These are phyloP conservation scores for Arremon aurantiirostris DNA, from an alignment of 2,797 vertebrate species.

Conservation along the genomic window DNA sequence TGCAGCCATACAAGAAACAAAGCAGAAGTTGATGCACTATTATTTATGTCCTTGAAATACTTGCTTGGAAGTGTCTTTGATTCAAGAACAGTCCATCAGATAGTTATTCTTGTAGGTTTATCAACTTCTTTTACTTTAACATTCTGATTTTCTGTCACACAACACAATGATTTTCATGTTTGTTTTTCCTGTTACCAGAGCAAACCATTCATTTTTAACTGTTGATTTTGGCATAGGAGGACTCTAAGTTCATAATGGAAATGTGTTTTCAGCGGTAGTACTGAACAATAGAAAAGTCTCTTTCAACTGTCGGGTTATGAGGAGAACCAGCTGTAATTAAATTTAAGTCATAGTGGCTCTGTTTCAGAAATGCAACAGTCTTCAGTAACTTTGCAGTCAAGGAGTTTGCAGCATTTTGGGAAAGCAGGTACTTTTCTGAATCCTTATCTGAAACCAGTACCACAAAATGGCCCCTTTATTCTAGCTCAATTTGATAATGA, in stretches of 20 bases:
- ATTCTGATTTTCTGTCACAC: slow-evolving; percentile 55
- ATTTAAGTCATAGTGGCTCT: slow-evolving; percentile 33
- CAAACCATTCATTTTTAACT: slow-evolving; percentile 67
- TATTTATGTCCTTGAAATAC: neutral
- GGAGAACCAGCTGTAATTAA: slow-evolving; percentile 64
- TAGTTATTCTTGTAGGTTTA: neutral
- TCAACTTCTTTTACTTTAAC: slow-evolving; percentile 15
- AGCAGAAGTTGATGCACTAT: neutral
- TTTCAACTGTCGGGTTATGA: slow-evolving; percentile 36
- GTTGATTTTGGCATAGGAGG: slow-evolving; percentile 57
- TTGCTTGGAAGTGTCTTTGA: neutral
- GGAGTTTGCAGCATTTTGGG: neutral
- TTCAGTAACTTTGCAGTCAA: neutral
- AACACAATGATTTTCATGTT: slow-evolving; percentile 32
- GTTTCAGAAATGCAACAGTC: neutral
- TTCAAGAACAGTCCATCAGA: neutral
- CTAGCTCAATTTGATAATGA: neutral
- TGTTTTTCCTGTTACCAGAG: slow-evolving; percentile 67
- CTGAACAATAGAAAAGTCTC: slow-evolving; percentile 60
- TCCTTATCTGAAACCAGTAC: neutral
- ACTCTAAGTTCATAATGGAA: slow-evolving; percentile 40
- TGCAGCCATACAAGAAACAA: slow-evolving; percentile 36
- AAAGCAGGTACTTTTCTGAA: neutral
- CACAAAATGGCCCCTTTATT: neutral
- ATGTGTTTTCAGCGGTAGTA: slow-evolving; percentile 51